phyloP scores from a whole-genome alignment of 2,888 invertebrate species.

The Ormyrus thymus region DNA sequence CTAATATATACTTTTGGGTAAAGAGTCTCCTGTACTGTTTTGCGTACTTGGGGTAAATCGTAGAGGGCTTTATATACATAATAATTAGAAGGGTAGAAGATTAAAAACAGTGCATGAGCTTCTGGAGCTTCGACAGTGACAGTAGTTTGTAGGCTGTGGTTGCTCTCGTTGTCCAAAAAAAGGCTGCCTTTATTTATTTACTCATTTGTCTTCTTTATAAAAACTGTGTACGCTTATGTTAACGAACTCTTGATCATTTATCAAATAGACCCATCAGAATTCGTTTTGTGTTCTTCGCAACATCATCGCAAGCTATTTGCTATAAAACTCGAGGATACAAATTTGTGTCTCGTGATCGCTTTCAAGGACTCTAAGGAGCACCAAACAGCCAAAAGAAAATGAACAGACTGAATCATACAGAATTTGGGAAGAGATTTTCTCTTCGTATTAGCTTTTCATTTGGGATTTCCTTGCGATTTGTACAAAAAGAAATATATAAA shows the following conservation, averaged over 20 bases:
- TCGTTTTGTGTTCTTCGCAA: slow-evolving; percentile 19
- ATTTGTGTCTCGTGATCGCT: slow-evolving; percentile 25
- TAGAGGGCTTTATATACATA: slow-evolving; percentile 54
- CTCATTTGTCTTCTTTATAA: slow-evolving; percentile 35
- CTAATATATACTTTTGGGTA: slow-evolving; percentile 47
- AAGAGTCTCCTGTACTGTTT: slow-evolving; percentile 41
- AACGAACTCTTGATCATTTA: neutral
- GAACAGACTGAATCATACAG: slow-evolving; percentile 12
- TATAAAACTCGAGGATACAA: slow-evolving; percentile 44
- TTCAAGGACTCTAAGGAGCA: slow-evolving; percentile 41
- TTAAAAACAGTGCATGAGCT: slow-evolving; percentile 54
- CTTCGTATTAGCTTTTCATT: slow-evolving; percentile 5
- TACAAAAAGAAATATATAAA: slow-evolving; percentile 56
- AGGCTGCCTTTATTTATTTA: slow-evolving; percentile 19
- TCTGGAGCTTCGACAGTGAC: slow-evolving; percentile 53
- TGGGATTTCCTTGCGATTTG: slow-evolving; percentile 48
- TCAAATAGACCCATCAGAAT: slow-evolving; percentile 23
- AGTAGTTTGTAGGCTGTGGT: slow-evolving; percentile 53
- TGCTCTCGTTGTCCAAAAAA: slow-evolving; percentile 54
- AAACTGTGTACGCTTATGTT: slow-evolving; percentile 34
- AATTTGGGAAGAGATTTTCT: slow-evolving; percentile 4
- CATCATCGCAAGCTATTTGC: slow-evolving; percentile 30
- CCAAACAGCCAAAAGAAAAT: slow-evolving; percentile 35
- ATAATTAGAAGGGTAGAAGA: slow-evolving; percentile 48
- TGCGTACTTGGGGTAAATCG: slow-evolving; percentile 35